Base-by-base conservation (phyloP, 2,888 invertebrate genomes). In the Ornithoptera alexandrae region DNA sequence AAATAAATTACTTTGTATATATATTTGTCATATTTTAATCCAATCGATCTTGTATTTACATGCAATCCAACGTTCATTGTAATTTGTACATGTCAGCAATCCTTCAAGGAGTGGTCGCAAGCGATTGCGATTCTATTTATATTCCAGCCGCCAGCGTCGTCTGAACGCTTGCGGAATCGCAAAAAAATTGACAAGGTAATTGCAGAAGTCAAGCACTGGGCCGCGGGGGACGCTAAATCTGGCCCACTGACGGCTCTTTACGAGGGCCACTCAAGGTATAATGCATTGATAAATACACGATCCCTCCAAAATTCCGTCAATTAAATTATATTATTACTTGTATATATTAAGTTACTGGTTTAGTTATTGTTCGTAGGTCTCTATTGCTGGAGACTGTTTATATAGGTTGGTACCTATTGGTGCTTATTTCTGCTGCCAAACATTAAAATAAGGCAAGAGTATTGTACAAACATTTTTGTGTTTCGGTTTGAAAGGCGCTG, bases 131-230 rank as follows among this genome's bases (percentile, higher is more conserved):
- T 67, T 59, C 70, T 79, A 78, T 79, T 79, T 79, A 72, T 71
- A 74, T 75, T 70, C 46, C 71, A 67, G 71, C 82, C 77, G 81
- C 76, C 77, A 79, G 83, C 76, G 74, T 71, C 74, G 75, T 78
- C 74, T 80, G 79, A 72, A 73, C 74, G 50, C 67, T 20, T 72
- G 67, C 60, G 76, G 77, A 74, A 79, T 80, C 70, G 77, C 76
- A 81, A 83, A 82, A 80, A 83, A 69, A 79, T 77, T 78, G 76
- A 78, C 77, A 73, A 72, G 73, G 75, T 78, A 82, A 83, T 82
- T 82, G 78, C 77, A 77, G 72, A 71, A 75, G 75, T 74, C 73
- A 77, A 74, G 74, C 73, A 4, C 30, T 30, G 30, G 74, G 68
- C 63, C 68, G 69, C 62, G 61, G 56, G 65, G 66, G 61, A 57